These are phyloP conservation scores for Drosophila quinaria DNA, from an alignment of 2,888 invertebrate genomes.

Conservation along the genomic window DNA sequence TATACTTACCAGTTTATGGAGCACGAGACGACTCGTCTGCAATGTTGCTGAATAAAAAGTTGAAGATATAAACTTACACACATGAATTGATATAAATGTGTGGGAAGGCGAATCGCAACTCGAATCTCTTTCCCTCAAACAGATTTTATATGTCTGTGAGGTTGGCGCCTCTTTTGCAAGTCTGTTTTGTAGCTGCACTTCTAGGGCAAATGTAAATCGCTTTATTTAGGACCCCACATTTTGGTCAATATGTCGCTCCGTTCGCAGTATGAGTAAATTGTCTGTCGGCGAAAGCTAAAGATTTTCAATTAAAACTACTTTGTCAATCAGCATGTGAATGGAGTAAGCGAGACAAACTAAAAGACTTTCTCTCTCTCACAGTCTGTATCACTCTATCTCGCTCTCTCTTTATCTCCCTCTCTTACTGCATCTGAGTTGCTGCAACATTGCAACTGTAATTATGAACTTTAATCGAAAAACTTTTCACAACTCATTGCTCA, in stretches of 20 bases:
- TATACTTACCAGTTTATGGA: background rate
- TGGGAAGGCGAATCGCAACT: conserved; percentile 2
- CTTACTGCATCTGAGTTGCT: conserved; percentile 17
- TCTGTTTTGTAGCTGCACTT: conserved; percentile 30
- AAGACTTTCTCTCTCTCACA: conserved; percentile 5
- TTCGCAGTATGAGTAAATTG: conserved; percentile 9
- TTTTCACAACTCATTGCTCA: conserved; percentile 78
- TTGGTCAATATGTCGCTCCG: conserved; percentile 41
- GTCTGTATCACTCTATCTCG: background rate
- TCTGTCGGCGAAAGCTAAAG: conserved; percentile 63
- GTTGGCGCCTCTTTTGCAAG: conserved; percentile 34
- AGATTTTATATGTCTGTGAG: conserved; percentile 4
- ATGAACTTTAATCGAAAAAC: conserved; percentile 81
- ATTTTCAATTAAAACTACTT: conserved; percentile 82
- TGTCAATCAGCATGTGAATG: conserved; percentile 69
- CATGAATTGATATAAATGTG: conserved; percentile 54
- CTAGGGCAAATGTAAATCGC: conserved; percentile 46
- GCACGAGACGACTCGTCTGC: conserved; percentile 8
- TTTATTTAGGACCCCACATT: conserved; percentile 44
- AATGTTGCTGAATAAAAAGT: conserved; percentile 8
- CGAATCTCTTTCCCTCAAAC: background rate
- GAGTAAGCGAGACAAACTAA: conserved; percentile 30
- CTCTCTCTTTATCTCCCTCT: background rate
- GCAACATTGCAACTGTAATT: conserved; percentile 72
- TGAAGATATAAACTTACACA: conserved; percentile 7